Base-by-base conservation (phyloP, 2,888 invertebrate genomes). In the Leptogaster cylindrica region DNA sequence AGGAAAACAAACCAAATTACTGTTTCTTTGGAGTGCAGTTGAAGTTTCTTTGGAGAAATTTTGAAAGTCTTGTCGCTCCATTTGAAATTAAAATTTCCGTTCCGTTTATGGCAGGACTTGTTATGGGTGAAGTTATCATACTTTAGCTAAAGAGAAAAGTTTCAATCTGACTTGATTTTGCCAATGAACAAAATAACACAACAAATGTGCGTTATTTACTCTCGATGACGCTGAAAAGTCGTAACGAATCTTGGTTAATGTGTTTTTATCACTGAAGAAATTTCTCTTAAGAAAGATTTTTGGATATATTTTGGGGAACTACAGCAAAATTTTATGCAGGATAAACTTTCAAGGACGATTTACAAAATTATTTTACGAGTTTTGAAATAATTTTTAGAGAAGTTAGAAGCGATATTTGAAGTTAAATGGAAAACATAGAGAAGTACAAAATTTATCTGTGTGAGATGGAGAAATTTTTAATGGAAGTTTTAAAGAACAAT, bases 91-190 rank as follows among this genome's bases (percentile, higher is more conserved):
- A 36, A 55, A 55, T 55, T 55, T 55, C 12, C 31, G 39, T 55
- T 55, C 39, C 55, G 55, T 23, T 31, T 55, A 55, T 55, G 36
- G 55, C 36, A 12, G 20, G 39, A 55, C 36, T 55, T 55, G 55
- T 55, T 55, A 55, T 55, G 55, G 39, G 55, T 36, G 36, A 55
- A 55, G 55, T 55, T 55, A 55, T 55, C 33, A 55, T 55, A 41
- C 55, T 55, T 5, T 12, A 10, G 55, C 41, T 41, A 41, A 55
- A 55, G 55, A 55, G 55, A 55, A 55, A 55, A 55, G 55, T 55
- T 55, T 55, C 33, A 55, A 55, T 55, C 55, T 36, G 36, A 55
- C 23, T 55, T 39, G 55, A 12, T 41, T 55, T 39, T 55, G 55
- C 39, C 55, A 55, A 55, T 55, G 55, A 36, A 55, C 55, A 55